A percentile compares a stretch with the other conserved stretches of the same genome.
Evolutionary conservation across 1,140 invertebrate genomes (phyloP).

Genomic region (Saccostrea cuccullata): DNA sequence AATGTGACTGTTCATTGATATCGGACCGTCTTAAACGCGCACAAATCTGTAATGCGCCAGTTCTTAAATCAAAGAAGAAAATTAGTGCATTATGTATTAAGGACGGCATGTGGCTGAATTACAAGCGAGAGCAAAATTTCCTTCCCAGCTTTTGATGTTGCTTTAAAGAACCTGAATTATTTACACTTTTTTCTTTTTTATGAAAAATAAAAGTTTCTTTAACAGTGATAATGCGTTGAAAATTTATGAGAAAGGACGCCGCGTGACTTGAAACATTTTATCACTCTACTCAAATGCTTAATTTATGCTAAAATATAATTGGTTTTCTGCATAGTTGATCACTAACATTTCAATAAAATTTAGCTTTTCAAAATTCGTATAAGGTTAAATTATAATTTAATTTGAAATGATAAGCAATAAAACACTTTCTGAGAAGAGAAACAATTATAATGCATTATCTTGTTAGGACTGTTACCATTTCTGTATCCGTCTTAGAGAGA

Average conservation of each 20-base stretch:
- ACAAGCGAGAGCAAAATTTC: background rate
- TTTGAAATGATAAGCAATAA: background rate
- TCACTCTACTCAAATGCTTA: background rate
- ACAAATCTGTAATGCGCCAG: slow-evolving; percentile 10
- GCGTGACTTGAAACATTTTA: background rate
- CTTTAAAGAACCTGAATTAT: slow-evolving; percentile 3
- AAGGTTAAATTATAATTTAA: background rate
- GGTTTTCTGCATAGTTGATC: slow-evolving; percentile 13
- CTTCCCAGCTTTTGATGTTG: slow-evolving; percentile 10
- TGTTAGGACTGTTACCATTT: background rate
- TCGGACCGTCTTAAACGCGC: background rate
- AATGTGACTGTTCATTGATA: slow-evolving; percentile 21
- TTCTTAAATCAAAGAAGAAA: slow-evolving; percentile 30
- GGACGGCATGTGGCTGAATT: background rate
- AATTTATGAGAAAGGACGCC: background rate
- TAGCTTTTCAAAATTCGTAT: background rate
- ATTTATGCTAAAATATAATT: background rate
- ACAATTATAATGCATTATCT: too few relatives aligned
- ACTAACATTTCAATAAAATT: background rate
- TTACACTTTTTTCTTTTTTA: background rate
- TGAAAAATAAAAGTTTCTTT: background rate
- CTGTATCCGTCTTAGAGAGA: background rate
- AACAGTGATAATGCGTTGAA: slow-evolving; percentile 28
- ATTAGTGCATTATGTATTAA: slow-evolving; percentile 36
- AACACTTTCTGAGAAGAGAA: too few relatives aligned